phyloP scores from a whole-genome alignment of 2,797 vertebrate species.

The Hippocampus kuda region DNA sequence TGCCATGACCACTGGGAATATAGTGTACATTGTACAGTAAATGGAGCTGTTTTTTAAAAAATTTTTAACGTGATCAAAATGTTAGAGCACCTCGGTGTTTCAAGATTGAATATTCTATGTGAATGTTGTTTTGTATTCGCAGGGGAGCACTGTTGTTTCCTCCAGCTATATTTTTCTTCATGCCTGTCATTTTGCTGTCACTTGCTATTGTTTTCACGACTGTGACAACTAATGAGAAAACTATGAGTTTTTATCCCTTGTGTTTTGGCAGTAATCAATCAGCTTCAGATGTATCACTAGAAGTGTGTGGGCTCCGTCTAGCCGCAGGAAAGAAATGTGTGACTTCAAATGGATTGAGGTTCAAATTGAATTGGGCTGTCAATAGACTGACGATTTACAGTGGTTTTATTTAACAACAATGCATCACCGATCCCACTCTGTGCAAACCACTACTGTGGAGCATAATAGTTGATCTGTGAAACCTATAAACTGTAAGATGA shows the following conservation, averaged over 20 bases:
- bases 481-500: not conserved
- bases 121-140: not conserved
- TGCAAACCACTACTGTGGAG: slow-evolving; percentile 25
- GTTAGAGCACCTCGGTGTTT: not conserved
- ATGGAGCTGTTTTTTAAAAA: not conserved
- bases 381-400: not conserved
- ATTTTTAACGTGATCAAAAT: not conserved
- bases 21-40: not conserved
- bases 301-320: not conserved
- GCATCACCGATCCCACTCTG: not conserved
- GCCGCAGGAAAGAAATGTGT: not conserved
- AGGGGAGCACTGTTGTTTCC: not conserved
- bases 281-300: not conserved
- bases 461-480: slow-evolving; percentile 10
- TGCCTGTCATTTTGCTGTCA: not conserved
- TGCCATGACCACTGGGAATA: not conserved
- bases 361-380: not conserved
- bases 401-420: not conserved
- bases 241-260: not conserved
- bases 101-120: not conserved
- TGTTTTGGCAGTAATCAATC: slow-evolving; percentile 5
- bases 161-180: slow-evolving; percentile 3
- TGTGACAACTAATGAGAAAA: not conserved
- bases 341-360: not conserved
- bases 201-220: slow-evolving; percentile 3